Percentiles rank a stretch among this genome's conserved stretches.
These are phyloP conservation scores for Cassiopea andromeda DNA, from an alignment of 30 jellyfish, hydroid and myxozoan species.

Conservation along the genomic window DNA sequence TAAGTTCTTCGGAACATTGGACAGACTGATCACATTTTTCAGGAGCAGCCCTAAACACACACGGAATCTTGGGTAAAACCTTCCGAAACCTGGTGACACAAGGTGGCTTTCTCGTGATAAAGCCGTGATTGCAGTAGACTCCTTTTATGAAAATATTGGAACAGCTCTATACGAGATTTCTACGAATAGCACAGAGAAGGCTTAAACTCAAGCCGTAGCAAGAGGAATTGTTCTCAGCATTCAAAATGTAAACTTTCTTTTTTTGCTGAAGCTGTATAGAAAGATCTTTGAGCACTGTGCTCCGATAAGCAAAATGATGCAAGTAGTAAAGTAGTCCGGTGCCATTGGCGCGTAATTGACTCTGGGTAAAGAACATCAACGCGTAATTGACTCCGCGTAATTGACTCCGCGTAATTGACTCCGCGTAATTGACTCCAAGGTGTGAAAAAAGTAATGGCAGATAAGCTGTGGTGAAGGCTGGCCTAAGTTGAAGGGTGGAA, in stretches of 20 bases:
- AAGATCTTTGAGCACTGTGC: not conserved
- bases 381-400: too few species aligned
- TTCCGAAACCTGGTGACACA: slow-evolving; percentile 45
- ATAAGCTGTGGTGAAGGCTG: too few species aligned
- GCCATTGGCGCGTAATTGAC: not conserved
- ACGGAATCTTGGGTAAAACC: not conserved
- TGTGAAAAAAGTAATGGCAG: too few species aligned
- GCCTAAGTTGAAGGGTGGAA: too few species aligned
- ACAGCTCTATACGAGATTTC: not conserved
- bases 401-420: too few species aligned
- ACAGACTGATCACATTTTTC: not conserved
- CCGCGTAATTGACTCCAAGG: too few species aligned
- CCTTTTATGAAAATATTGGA: slow-evolving; percentile 15
- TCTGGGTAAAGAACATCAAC: not conserved
- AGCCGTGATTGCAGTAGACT: too few species aligned
- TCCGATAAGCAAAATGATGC: slow-evolving; percentile 30
- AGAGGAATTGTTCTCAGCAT: not conserved
- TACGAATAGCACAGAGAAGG: not conserved
- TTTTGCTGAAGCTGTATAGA: not conserved
- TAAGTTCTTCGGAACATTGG: slow-evolving; percentile 1
- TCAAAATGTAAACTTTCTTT: slow-evolving; percentile 25
- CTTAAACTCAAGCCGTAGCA: too few species aligned
- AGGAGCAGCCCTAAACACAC: too few species aligned
- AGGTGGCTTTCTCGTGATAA: not conserved
- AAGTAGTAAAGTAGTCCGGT: not conserved